Conservation (phyloP, 2,888 invertebrate species). For the Clistopyga incitator region DNA sequence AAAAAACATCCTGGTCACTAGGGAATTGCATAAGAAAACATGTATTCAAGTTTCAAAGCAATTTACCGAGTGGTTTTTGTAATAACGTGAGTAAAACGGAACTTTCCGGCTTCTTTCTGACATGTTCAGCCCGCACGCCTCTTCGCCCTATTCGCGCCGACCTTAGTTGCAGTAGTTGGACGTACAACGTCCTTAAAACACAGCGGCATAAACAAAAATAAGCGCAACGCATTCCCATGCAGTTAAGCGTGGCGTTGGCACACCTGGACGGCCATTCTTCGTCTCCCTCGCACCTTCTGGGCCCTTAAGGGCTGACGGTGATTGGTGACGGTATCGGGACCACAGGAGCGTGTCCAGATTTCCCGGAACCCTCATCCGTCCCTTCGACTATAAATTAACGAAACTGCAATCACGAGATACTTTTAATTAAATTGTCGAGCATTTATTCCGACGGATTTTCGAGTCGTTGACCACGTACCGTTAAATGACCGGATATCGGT, state of each 20-base stretch:
- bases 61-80: no score
- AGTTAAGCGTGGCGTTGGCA: slow-evolving; percentile 72
- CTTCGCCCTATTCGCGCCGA: no score
- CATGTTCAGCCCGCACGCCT: no score
- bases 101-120: no score
- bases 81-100: no score
- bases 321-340: slow-evolving; percentile 59
- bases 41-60: no score
- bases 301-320: slow-evolving; percentile 50
- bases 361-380: slow-evolving; percentile 32
- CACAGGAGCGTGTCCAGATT: slow-evolving; percentile 67
- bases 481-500: neutral
- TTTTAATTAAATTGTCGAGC: slow-evolving; percentile 17
- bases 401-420: slow-evolving; percentile 18
- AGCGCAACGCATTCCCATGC: slow-evolving; percentile 71
- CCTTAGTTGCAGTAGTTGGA: no score
- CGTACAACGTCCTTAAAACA: no score
- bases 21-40: no score
- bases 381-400: slow-evolving; percentile 32
- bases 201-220: slow-evolving; percentile 58
- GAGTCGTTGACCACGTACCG: neutral
- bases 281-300: slow-evolving; percentile 25
- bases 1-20: no score
- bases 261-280: slow-evolving; percentile 66
- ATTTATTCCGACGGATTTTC: neutral